Evolutionary conservation across 2,888 invertebrate genomes (phyloP).

Genomic region (Osmoderma eremita): DNA sequence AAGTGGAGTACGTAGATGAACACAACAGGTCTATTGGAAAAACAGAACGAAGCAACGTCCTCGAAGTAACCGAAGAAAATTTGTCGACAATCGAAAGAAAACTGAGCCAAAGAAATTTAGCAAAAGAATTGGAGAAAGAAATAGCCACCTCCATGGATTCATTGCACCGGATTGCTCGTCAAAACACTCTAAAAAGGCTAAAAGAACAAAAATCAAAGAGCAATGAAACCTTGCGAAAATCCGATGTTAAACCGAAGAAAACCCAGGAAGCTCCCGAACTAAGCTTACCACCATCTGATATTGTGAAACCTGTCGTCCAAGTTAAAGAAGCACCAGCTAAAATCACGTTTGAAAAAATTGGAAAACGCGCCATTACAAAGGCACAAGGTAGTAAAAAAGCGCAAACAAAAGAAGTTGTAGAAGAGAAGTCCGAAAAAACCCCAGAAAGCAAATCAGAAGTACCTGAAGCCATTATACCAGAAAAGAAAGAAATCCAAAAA

Average conservation of each 20-base stretch:
- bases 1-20: conserved; percentile 43
- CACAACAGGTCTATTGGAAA: conserved; percentile 39
- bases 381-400: conserved; percentile 26
- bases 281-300: not conserved
- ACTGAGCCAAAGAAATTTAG: conserved; percentile 38
- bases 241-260: conserved; percentile 2
- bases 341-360: conserved; percentile 8
- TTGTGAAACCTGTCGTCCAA: conserved; percentile 7
- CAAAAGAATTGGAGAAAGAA: conserved; percentile 37
- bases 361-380: conserved; percentile 49
- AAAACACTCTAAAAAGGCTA: conserved; percentile 26
- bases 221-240: conserved; percentile 26
- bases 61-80: conserved; percentile 40
- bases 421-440: not conserved
- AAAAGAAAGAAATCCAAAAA: conserved; percentile 30
- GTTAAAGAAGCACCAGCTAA: conserved; percentile 2
- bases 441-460: conserved; percentile 5
- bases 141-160: conserved; percentile 41
- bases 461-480: conserved; percentile 27
- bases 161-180: conserved; percentile 35
- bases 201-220: conserved; percentile 30
- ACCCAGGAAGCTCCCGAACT: conserved; percentile 38
- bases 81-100: conserved; percentile 37
- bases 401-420: conserved; percentile 35
- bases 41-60: conserved; percentile 37